Percentiles rank a stretch among this genome's conserved stretches.
Conservation (phyloP, 64 coral and sea anemone species). For the Actinia equina region DNA sequence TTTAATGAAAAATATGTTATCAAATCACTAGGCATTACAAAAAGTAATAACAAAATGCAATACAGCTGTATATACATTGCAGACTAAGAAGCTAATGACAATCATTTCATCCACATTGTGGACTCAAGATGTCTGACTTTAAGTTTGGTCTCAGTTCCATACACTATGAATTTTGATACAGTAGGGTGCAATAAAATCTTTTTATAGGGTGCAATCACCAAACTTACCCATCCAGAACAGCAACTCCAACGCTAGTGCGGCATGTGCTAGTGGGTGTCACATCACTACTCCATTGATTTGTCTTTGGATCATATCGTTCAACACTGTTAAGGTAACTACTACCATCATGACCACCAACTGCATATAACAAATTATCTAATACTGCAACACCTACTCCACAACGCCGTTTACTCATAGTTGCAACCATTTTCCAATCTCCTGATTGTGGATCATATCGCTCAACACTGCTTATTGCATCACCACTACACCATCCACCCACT, state of each 20-base stretch:
- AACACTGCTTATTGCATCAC: slow-evolving; percentile 96
- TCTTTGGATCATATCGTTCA: slow-evolving; percentile 97
- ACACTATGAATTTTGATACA: too few species aligned
- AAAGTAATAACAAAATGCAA: too few species aligned
- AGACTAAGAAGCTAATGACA: too few species aligned
- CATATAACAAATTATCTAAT: slow-evolving; percentile 95
- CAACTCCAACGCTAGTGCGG: slow-evolving; percentile 96
- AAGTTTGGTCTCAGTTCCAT: too few species aligned
- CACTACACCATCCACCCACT: slow-evolving; percentile 98
- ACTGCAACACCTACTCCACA: slow-evolving; percentile 99
- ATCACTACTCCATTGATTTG: slow-evolving; percentile 98
- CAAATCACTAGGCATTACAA: too few species aligned
- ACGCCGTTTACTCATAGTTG: slow-evolving; percentile 96
- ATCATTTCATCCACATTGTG: too few species aligned
- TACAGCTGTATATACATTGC: too few species aligned
- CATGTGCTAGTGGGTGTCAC: slow-evolving; percentile 96
- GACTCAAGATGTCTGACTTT: too few species aligned
- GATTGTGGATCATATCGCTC: slow-evolving; percentile 98
- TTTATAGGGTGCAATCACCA: too few species aligned
- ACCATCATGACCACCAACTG: slow-evolving; percentile 98
- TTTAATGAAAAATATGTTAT: too few species aligned
- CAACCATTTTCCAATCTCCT: slow-evolving; percentile 94
- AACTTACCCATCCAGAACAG: slow-evolving; percentile 93
- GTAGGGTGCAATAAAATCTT: too few species aligned
- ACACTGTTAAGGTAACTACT: slow-evolving; percentile 96